These are phyloP conservation scores for Syrista parreyssii DNA, from an alignment of 2,888 invertebrate species.

Conservation along the genomic window DNA sequence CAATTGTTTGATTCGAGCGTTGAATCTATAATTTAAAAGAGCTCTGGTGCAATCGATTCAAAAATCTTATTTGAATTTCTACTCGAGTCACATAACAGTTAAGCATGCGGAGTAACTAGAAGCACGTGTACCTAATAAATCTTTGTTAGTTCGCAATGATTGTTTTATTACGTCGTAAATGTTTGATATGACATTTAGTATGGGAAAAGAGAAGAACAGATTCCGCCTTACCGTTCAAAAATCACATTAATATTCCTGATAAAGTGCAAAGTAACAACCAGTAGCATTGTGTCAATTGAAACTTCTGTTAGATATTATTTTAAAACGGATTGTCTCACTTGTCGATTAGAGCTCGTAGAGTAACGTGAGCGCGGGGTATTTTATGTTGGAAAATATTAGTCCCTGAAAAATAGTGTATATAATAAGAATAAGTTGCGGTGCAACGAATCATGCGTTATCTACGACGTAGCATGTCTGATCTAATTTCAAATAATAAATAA, in stretches of 20 bases:
- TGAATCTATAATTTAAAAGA: not conserved
- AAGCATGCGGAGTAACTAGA: not conserved
- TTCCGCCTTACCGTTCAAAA: not conserved
- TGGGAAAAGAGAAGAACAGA: too few relatives aligned
- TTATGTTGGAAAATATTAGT: not conserved
- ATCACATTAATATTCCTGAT: not conserved
- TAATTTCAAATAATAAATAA: not conserved
- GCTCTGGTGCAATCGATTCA: not conserved
- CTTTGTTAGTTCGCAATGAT: not conserved
- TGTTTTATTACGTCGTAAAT: not conserved
- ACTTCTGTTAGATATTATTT: not conserved
- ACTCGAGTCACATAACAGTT: not conserved
- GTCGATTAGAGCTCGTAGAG: not conserved
- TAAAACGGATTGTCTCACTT: not conserved
- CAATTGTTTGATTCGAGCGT: not conserved
- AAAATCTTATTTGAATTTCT: not conserved
- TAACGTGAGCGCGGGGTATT: not conserved
- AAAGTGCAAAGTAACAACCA: not conserved
- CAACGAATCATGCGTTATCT: not conserved
- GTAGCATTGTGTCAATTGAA: not conserved
- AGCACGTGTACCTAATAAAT: not conserved
- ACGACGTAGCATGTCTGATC: not conserved
- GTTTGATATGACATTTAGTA: not conserved
- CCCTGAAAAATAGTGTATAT: not conserved
- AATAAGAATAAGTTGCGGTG: not conserved